These are phyloP conservation scores for Uria aalge DNA, from an alignment of 2,113 vertebrate genomes.

Conservation along the genomic window DNA sequence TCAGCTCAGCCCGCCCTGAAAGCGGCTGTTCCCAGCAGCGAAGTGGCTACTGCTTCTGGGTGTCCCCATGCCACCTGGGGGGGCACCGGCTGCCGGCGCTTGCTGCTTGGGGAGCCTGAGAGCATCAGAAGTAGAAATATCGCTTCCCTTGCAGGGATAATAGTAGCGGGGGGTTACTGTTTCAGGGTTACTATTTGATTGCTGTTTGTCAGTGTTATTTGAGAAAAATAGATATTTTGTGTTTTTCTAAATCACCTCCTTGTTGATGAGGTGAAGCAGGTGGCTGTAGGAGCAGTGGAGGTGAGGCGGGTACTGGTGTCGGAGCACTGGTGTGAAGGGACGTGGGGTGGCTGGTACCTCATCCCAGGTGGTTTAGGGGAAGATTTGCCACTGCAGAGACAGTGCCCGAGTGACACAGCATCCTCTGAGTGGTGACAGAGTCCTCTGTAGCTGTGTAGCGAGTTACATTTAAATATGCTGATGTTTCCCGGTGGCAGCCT, in stretches of 20 bases:
- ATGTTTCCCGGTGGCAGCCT: background rate
- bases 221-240: background rate
- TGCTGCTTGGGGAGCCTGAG: background rate
- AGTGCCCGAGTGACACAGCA: background rate
- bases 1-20: background rate
- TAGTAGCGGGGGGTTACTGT: background rate
- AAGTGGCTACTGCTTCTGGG: background rate
- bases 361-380: background rate
- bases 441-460: background rate
- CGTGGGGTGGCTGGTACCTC: accelerated
- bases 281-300: background rate
- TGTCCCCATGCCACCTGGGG: accelerated
- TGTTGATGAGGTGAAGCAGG: background rate
- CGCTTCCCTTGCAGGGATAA: accelerated
- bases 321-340: background rate
- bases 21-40: accelerated
- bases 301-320: background rate
- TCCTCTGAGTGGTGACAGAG: no score
- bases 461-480: background rate
- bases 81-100: accelerated
- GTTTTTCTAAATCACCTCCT: background rate
- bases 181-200: background rate
- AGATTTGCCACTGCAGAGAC: background rate
- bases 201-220: background rate
- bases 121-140: background rate